Percentiles rank a stretch among this genome's conserved stretches.
These are phyloP conservation scores for Mimachlamys varia DNA, from an alignment of 2,888 invertebrate genomes.

Conservation along the genomic window DNA sequence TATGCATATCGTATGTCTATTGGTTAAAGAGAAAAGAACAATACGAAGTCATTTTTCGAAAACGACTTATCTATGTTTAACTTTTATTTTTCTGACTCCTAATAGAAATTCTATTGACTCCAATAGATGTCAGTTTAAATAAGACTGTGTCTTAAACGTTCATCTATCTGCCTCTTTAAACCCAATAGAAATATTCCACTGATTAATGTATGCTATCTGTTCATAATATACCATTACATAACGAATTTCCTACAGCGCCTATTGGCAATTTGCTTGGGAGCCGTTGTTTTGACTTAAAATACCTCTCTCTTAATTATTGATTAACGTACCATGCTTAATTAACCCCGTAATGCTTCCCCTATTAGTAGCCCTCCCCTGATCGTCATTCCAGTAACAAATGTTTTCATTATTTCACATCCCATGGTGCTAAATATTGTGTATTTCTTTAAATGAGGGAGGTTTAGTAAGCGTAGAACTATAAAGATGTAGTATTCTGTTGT, in stretches of 20 bases:
- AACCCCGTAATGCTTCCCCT: not conserved
- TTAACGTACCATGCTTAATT: not conserved
- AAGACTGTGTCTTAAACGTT: not conserved
- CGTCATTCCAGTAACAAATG: not conserved
- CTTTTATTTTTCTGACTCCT: too few relatives aligned
- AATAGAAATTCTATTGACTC: not conserved
- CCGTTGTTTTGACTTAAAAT: not conserved
- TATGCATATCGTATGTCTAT: not conserved
- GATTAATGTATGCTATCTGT: not conserved
- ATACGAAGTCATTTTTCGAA: too few relatives aligned
- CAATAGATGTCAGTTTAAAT: not conserved
- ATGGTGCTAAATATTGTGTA: constrained; percentile 32
- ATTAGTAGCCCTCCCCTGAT: not conserved
- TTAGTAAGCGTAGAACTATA: not conserved
- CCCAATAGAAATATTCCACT: not conserved
- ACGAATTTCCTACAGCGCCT: not conserved
- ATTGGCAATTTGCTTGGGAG: not conserved
- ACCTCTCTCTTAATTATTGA: not conserved
- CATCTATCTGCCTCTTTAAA: too few relatives aligned
- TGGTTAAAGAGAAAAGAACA: not conserved
- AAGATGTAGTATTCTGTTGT: not conserved
- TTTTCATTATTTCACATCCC: not conserved
- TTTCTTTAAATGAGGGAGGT: not conserved
- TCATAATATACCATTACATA: not conserved
- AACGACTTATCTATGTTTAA: too few relatives aligned